phyloP scores from a whole-genome alignment of 1,140 invertebrate species.

The Leptestheria dahalacensis region DNA sequence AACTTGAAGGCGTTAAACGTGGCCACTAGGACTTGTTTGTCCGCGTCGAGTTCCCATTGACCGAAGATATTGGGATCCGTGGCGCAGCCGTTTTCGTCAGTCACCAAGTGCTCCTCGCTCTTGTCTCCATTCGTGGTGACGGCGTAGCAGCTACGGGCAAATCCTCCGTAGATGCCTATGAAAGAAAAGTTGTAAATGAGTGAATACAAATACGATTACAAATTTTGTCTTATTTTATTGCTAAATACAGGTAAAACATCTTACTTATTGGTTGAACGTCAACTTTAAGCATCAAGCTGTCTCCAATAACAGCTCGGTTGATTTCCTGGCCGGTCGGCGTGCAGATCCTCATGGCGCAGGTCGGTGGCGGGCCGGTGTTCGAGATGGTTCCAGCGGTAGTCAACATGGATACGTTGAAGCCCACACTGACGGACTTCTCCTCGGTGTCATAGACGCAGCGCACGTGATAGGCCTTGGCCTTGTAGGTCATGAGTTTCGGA shows the following conservation, averaged over 20 bases:
- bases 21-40: constrained; percentile 63
- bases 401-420: constrained; percentile 88
- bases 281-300: constrained; percentile 76
- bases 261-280: constrained; percentile 79
- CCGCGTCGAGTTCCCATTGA: constrained; percentile 76
- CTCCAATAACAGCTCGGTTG: constrained; percentile 78
- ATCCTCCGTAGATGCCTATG: constrained; percentile 79
- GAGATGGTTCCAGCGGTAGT: constrained; percentile 88
- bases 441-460: constrained; percentile 87
- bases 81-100: constrained; percentile 84
- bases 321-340: constrained; percentile 73
- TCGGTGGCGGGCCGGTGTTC: constrained; percentile 83
- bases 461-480: constrained; percentile 86
- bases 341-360: constrained; percentile 81
- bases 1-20: constrained; percentile 92
- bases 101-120: constrained; percentile 79
- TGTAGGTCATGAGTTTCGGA: constrained; percentile 85
- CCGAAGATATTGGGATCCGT: constrained; percentile 83
- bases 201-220: too few species aligned
- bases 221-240: too few species aligned
- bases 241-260: constrained; percentile 24
- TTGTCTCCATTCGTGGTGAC: constrained; percentile 73
- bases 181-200: constrained; percentile 16
- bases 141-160: constrained; percentile 78
- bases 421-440: constrained; percentile 80